Base-by-base conservation (phyloP, 2,113 vertebrate species). In the Hepsetus odoe region DNA sequence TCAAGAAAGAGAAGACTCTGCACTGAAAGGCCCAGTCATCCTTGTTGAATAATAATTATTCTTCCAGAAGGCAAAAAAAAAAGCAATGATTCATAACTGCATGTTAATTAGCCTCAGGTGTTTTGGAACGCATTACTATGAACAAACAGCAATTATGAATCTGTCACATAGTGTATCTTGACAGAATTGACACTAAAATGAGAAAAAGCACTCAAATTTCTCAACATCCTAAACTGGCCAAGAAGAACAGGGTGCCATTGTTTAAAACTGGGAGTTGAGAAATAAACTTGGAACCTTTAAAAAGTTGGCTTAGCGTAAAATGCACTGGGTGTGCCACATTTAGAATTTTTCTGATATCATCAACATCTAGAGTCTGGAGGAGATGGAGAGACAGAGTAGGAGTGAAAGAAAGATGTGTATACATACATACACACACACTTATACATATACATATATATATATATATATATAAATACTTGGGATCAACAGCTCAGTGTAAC, bases 251-350 rank as follows among this genome's bases (percentile, higher is more conserved):
- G 46, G 51, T 53, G 62, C 32, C 61, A 40, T 18, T 76, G 49
- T 76, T 67, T 66, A 38, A 67, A 76, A 72, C 51, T 58, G 53
- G 70, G 70, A 72, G 53, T 55, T 76, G 42, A 65, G 69, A 72
- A 79, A 79, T 28, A 49, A 49, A 64, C 68, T 72, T 58, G 55
- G 55, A 55, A 66, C n/a, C 26, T 11, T 44, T n/a, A 42, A 70
- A 66, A 55, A 22, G 12, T 35, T 69, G 65, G 35, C 38, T 46
- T 33, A 33, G 20, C 2, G 3, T 75, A 22, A 35, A 46, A 28
- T 33, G 8, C 28, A 38, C 16, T 46, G 70, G 59, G 69, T 66
- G 77, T 33, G 61, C 18, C 33, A 56, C 28, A 35, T 32, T 46
- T 22, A 49, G 40, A 49, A 30, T 18, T 73, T 56, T 73, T 56